Evolutionary conservation across 2,113 vertebrate genomes (phyloP).

Genomic region (Tinamus guttatus): DNA sequence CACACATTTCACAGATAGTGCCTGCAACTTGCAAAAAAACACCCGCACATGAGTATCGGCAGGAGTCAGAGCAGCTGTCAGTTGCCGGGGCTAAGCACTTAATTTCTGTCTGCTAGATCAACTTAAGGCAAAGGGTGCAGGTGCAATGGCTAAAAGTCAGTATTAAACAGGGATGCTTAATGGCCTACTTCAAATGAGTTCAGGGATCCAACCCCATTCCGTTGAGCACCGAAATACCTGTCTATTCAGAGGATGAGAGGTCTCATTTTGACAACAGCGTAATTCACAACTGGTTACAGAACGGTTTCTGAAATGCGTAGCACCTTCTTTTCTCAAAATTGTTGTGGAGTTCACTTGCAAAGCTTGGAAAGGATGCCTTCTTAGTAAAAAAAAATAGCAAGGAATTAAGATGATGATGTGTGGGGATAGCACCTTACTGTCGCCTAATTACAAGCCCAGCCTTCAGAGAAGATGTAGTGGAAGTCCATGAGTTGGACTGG

Average conservation of each 20-base stretch:
- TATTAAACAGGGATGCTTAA: background rate
- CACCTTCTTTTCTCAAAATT: background rate
- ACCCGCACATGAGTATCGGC: background rate
- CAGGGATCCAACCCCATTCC: background rate
- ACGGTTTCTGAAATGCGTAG: background rate
- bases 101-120: background rate
- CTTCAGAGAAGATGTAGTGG: background rate
- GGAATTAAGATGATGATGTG: background rate
- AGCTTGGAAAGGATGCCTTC: background rate
- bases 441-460: background rate
- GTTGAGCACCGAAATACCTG: background rate
- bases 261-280: background rate
- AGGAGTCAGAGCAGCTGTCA: background rate
- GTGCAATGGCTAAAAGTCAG: background rate
- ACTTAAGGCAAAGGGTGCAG: background rate
- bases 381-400: background rate
- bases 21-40: background rate
- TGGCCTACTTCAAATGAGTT: constrained; percentile 4
- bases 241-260: background rate
- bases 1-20: background rate
- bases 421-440: background rate
- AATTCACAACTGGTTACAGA: background rate
- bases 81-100: background rate
- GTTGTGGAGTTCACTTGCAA: background rate
- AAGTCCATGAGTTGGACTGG: background rate